Evolutionary conservation across 2,797 vertebrate genomes (phyloP), one percentile per base, ranked within the genome.

Genomic region (Glossophaga mutica): DNA sequence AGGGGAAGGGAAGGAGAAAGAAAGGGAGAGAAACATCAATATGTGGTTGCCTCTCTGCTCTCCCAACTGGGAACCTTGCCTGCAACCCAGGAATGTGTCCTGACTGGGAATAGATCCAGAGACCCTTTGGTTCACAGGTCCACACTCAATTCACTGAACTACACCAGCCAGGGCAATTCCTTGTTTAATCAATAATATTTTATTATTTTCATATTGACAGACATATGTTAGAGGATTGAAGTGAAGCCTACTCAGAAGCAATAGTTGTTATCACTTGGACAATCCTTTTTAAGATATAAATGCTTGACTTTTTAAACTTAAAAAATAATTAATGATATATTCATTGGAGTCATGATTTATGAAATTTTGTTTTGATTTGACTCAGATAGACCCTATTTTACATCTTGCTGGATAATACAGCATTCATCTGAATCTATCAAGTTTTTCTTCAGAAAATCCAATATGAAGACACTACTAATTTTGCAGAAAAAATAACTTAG

Each of bases 171-270:
- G 52, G 21, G 52, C 21, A 9, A 55, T 24, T 55, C 52, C 9
- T 19, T 24, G 52, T 55, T 65, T 93, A 95, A 96, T 95, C 82
- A 65, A 59, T 95, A 97, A 10, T 44, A 82, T 91, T 96, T 94
- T 32, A 70, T 85, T 39, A 32, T 90, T 95, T 98, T 92, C 34
- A 46, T 76, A 94, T 76, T 91, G 44, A 90, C 32, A 94, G 94
- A 94, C 39, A 59, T 34, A 89, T 94, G 68, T 73, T 88, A 95
- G 62, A 86, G 8, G 55, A 96, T 62, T 94, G 44, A 94, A 94
- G 42, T 44, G 52, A 91, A 57, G 24, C 32, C 50, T 90, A 48
- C n/a, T 68, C 62, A 48, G 29, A 37, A 83, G 87, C 55, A 65
- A 79, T 16, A 65, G 14, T 57, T 79, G 57, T 68, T 5, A 90